These are phyloP conservation scores for Lethocerus indicus DNA, from an alignment of 1,140 invertebrate species.

Conservation along the genomic window DNA sequence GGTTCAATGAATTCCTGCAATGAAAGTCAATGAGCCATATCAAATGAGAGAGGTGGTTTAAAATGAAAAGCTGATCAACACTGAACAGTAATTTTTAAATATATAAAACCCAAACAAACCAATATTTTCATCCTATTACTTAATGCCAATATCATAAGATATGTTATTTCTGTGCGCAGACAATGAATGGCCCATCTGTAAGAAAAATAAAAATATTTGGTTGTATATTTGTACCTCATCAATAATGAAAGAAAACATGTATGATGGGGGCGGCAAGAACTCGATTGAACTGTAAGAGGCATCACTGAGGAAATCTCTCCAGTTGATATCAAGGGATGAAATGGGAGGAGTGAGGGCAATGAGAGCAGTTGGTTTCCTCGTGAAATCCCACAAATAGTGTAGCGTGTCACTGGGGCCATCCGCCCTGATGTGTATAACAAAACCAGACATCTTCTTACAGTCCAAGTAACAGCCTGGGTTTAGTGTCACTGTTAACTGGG, in stretches of 20 bases:
- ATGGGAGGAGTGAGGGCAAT: slow-evolving; percentile 27
- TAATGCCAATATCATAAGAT: too few relatives aligned
- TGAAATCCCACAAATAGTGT: slow-evolving; percentile 42
- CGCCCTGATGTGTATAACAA: slow-evolving; percentile 30
- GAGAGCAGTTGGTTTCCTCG: slow-evolving; percentile 30
- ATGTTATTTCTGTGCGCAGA: too few relatives aligned
- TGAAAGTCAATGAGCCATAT: too few relatives aligned
- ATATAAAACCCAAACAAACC: too few relatives aligned
- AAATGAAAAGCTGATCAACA: too few relatives aligned
- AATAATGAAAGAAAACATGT: slow-evolving; percentile 33
- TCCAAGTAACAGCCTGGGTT: slow-evolving; percentile 23
- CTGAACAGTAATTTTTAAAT: too few relatives aligned
- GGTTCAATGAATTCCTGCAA: too few relatives aligned
- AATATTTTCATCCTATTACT: too few relatives aligned
- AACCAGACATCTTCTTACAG: slow-evolving; percentile 21
- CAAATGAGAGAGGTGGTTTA: too few relatives aligned
- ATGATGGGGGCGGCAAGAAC: slow-evolving; percentile 28
- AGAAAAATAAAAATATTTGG: too few relatives aligned
- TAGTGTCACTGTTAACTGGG: slow-evolving; percentile 21
- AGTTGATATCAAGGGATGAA: slow-evolving; percentile 27
- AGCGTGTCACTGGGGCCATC: slow-evolving; percentile 31
- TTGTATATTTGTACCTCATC: slow-evolving; percentile 36
- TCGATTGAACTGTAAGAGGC: slow-evolving; percentile 22
- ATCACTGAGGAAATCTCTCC: slow-evolving; percentile 23
- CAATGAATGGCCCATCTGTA: too few relatives aligned